Percentiles rank a stretch among this genome's conserved stretches.
Evolutionary conservation across 1,140 invertebrate genomes (phyloP).

Genomic region (Lucilia cuprina): DNA sequence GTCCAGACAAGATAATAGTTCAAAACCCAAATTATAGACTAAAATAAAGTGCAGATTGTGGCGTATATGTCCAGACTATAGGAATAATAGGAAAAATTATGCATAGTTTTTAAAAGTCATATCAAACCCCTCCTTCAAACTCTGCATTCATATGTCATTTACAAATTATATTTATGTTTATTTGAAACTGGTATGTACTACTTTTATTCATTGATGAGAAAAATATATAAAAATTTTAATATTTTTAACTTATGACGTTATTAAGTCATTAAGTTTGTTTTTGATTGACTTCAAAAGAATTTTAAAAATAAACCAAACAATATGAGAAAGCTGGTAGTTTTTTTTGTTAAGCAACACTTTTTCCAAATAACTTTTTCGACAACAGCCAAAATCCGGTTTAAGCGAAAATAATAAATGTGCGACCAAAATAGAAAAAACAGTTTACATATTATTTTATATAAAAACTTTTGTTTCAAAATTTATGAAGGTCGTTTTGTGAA

Average conservation of each 20-base stretch:
- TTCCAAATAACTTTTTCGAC: not conserved
- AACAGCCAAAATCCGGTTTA: not conserved
- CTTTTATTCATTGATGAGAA: not conserved
- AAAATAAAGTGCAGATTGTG: too few relatives aligned
- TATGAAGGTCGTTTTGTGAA: not conserved
- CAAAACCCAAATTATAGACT: too few relatives aligned
- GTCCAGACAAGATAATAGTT: too few relatives aligned
- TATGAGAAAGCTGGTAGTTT: not conserved
- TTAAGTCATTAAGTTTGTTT: not conserved
- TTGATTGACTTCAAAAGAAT: not conserved
- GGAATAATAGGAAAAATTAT: too few relatives aligned
- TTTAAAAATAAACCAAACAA: not conserved
- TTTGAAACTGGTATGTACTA: too few relatives aligned
- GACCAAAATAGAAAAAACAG: not conserved
- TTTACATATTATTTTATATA: not conserved
- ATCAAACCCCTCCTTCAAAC: too few relatives aligned
- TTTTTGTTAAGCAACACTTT: not conserved
- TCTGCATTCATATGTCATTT: too few relatives aligned
- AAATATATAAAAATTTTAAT: not conserved
- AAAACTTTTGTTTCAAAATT: not conserved
- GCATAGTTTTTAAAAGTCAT: too few relatives aligned
- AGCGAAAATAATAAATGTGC: not conserved
- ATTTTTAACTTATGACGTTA: not conserved
- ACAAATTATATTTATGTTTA: too few relatives aligned
- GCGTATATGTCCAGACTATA: too few relatives aligned